Conservation (phyloP, 92 coral and sea anemone genomes). For the Bergia puertoricense region DNA sequence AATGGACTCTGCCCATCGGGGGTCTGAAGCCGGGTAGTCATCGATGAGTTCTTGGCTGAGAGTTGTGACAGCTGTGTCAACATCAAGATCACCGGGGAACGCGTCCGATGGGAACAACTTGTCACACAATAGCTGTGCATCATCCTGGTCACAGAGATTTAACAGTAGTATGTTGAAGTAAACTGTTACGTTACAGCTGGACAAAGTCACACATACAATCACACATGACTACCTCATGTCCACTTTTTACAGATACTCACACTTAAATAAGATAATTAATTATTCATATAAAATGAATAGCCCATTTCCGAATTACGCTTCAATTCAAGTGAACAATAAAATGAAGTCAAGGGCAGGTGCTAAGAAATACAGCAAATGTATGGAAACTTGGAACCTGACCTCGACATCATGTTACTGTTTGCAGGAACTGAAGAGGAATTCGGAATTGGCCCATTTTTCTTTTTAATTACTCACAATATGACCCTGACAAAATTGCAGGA, state of each 20-base stretch:
- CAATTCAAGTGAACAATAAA: no score
- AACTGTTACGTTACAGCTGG: background rate
- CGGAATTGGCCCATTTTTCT: no score
- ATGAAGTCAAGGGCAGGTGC: no score
- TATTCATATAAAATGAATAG: no score
- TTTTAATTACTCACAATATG: conserved; percentile 62
- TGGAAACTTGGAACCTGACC: no score
- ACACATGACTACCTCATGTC: background rate
- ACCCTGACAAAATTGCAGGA: conserved; percentile 92
- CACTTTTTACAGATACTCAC: background rate
- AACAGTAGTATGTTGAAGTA: background rate
- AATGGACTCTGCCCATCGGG: conserved; percentile 98
- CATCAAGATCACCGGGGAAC: conserved; percentile 46
- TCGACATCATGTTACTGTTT: no score
- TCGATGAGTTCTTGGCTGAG: conserved; percentile 92
- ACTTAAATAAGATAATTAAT: no score
- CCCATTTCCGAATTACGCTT: no score
- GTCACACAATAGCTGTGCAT: conserved; percentile 72
- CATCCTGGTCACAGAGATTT: conserved; percentile 57
- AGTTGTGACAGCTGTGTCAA: conserved; percentile 75
- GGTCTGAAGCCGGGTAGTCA: conserved; percentile 98
- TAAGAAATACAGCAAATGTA: no score
- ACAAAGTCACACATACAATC: background rate
- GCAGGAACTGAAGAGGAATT: no score
- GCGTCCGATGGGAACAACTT: conserved; percentile 58